A percentile compares a stretch with the other conserved stretches of the same genome.
These are phyloP conservation scores for Neodiprion lecontei DNA, from an alignment of 1,140 invertebrate species.

Conservation along the genomic window DNA sequence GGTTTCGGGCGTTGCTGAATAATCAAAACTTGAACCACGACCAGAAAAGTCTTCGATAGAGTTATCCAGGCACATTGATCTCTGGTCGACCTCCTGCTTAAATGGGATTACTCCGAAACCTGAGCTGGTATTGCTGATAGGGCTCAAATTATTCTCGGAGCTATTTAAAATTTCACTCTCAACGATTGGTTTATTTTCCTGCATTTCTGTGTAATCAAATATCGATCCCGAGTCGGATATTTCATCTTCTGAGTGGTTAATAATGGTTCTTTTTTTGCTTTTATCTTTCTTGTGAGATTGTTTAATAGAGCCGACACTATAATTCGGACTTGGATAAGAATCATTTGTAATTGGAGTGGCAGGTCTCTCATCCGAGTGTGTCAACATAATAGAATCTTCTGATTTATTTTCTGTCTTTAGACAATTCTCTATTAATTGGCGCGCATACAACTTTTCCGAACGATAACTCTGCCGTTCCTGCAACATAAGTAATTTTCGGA, in stretches of 20 bases:
- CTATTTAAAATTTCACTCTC: neutral
- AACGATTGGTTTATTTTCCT: neutral
- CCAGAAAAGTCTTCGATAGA: neutral
- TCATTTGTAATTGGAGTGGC: slow-evolving; percentile 20
- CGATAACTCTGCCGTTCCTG: slow-evolving; percentile 42
- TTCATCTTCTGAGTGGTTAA: slow-evolving; percentile 33
- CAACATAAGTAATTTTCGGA: slow-evolving; percentile 17
- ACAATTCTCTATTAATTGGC: neutral
- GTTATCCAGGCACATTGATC: neutral
- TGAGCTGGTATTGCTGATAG: neutral
- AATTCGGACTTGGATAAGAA: slow-evolving; percentile 13
- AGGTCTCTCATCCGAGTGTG: slow-evolving; percentile 17
- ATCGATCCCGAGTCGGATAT: slow-evolving; percentile 35
- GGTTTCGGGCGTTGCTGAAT: neutral
- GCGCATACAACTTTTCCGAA: slow-evolving; percentile 25
- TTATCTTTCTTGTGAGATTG: slow-evolving; percentile 33
- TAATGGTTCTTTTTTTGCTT: slow-evolving; percentile 23
- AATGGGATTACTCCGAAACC: neutral
- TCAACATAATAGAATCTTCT: slow-evolving; percentile 7
- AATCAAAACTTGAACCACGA: neutral
- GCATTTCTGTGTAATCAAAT: slow-evolving; percentile 25
- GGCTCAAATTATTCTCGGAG: neutral
- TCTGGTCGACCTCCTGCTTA: neutral
- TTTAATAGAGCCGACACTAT: slow-evolving; percentile 29
- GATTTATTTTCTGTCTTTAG: slow-evolving; percentile 4